Evolutionary conservation across 2,888 invertebrate species (phyloP), one percentile per base, ranked within the genome.

Genomic region (Gortyna flavago): DNA sequence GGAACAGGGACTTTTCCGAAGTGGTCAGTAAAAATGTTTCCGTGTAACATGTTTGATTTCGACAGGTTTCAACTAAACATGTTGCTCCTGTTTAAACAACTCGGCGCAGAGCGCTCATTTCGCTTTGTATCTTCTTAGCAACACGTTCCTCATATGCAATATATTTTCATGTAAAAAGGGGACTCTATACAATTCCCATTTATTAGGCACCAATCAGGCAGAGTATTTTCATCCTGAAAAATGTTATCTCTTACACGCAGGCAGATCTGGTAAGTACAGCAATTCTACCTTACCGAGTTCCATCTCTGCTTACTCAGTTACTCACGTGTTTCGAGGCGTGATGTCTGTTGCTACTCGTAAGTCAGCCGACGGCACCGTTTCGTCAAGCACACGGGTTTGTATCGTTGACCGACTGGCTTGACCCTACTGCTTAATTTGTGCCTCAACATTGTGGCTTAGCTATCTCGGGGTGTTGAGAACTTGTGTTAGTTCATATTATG

Each of bases 331-430:
- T 21, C 0, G 3, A 5, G 51, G 44, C 69, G 78, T 62, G 70
- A 72, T 16, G 59, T 64, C 57, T 0, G 72, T 70, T 79, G 87
- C 87, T 68, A n/a, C n/a, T n/a, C n/a, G n/a, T n/a, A 72, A 41
- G 61, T 77, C 78, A 85, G 76, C 66, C 66, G 54, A 57, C 67
- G 44, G 59, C 61, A 25, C 35, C 35, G 77, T 69, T 67, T 75
- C 72, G 65, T 65, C 61, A 71, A 61, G 41, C 57, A 71, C 44
- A 67, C 81, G 76, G 16, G 61, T 72, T 74, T 51, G 82, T 77
- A 67, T 82, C 77, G 61, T 64, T 83, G 77, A 81, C 81, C 83
- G 77, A 61, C 51, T 67, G 64, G 16, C 61, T 32, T 77, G 85
- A 85, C 83, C 83, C 61, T 71, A 72, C 59, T 83, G 71, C 82